Base-by-base conservation (phyloP, 2,113 vertebrate genomes). In the Cyanocitta stelleri region DNA sequence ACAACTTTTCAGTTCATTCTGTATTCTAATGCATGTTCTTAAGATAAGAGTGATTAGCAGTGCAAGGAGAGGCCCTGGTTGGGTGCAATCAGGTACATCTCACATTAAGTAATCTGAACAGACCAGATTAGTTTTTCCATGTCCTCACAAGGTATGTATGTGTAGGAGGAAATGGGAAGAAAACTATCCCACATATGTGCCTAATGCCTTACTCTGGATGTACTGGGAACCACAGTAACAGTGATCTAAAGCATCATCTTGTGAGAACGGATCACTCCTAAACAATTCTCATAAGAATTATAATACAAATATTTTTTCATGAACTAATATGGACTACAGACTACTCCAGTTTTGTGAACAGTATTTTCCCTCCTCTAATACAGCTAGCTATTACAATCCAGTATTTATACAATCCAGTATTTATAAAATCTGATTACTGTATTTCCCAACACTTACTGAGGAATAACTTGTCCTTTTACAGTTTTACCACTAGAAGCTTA, bases 71-170 rank as follows among this genome's bases (percentile, higher is more conserved):
- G 96, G 91, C 15, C 90, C 95, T 63, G 67, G 33, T 67, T 95
- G 5, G 7, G 63, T 55, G 87, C 85, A 89, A 59, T 87, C 91
- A 80, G 55, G 55, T 74, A 64, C 39, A 80, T 77, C 87, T 91
- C 78, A 58, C 61, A 64, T 69, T 72, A 71, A 80, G 85, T 85
- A 93, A 95, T 59, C 78, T 80, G 43, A 91, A 93, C 75, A 94
- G 59, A 68, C 78, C 62, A 91, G 95, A 95, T 96, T 90, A 94
- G 95, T 90, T 95, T 93, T 94, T 77, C 85, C 87, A 81, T 71
- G 85, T 91, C 71, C 85, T 96, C 93, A 90, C 51, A 83, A 55
- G 64, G 66, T 81, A 59, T 11, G 15, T 18, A 35, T 14, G 48
- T n/a, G 94, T 92, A 90, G 93, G 89, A 93, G 81, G 89, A 89